phyloP scores from a whole-genome alignment of 2,113 vertebrate genomes.

The Strix uralensis region DNA sequence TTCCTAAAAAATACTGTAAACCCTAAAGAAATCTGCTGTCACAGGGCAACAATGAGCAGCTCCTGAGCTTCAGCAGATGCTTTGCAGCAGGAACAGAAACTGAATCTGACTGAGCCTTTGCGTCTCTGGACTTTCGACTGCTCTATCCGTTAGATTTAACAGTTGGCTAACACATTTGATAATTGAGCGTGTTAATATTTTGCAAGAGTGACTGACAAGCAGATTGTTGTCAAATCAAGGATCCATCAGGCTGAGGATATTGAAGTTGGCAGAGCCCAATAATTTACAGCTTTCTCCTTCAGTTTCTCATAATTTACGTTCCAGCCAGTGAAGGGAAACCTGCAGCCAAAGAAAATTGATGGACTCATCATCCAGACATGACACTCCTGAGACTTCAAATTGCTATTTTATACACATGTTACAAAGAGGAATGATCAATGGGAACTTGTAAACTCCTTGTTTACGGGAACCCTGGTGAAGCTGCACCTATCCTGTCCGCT shows the following conservation, averaged over 20 bases:
- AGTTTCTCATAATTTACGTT: slow-evolving; percentile 51
- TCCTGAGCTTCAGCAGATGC: background rate
- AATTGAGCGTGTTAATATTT: slow-evolving; percentile 52
- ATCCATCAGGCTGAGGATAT: slow-evolving; percentile 35
- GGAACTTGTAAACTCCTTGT: background rate
- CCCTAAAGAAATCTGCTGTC: background rate
- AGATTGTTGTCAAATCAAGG: slow-evolving; percentile 63
- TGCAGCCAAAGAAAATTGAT: slow-evolving; percentile 53
- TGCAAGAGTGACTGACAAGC: slow-evolving; percentile 63
- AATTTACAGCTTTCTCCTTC: slow-evolving; percentile 67
- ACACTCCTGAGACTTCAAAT: slow-evolving; percentile 24
- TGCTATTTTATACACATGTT: slow-evolving; percentile 16
- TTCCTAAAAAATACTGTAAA: background rate
- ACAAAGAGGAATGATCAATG: slow-evolving; percentile 18
- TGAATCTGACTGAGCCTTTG: background rate
- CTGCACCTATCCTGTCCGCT: background rate
- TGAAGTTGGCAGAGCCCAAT: slow-evolving; percentile 45
- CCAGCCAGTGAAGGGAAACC: slow-evolving; percentile 55
- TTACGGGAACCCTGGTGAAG: background rate
- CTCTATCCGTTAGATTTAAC: background rate
- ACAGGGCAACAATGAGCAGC: background rate
- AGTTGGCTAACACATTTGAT: slow-evolving; percentile 35
- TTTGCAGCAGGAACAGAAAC: background rate
- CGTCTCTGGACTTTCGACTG: background rate
- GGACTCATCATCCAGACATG: slow-evolving; percentile 27